Evolutionary conservation across 1,140 invertebrate species (phyloP).

Genomic region (Leptinotarsa lineolata): DNA sequence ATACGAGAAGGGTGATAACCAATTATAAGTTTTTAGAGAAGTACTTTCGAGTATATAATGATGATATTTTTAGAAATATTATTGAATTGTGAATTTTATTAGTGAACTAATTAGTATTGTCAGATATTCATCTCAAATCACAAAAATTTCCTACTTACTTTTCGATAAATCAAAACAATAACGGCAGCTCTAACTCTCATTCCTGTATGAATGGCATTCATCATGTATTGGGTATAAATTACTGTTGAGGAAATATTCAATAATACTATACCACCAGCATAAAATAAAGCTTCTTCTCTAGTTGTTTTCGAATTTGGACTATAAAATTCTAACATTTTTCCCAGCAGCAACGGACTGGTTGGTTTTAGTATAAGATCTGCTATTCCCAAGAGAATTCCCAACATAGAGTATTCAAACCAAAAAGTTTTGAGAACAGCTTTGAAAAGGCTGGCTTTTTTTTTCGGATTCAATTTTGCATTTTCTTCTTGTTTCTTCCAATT

Average conservation of each 20-base stretch:
- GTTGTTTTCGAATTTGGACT: constrained; percentile 50
- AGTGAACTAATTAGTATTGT: too few species aligned
- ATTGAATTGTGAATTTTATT: too few species aligned
- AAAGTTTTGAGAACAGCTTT: constrained; percentile 55
- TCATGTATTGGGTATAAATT: constrained; percentile 63
- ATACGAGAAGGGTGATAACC: too few species aligned
- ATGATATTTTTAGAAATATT: too few species aligned
- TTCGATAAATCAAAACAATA: constrained; percentile 79
- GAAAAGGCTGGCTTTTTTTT: constrained; percentile 50
- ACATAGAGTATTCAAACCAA: constrained; percentile 51
- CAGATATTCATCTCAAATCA: too few species aligned
- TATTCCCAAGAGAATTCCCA: constrained; percentile 43
- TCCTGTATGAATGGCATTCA: constrained; percentile 65
- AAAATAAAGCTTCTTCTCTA: constrained; percentile 59
- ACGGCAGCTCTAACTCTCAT: constrained; percentile 79
- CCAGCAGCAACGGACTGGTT: constrained; percentile 59
- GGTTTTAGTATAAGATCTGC: constrained; percentile 48
- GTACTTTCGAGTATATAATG: too few species aligned
- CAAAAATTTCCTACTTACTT: constrained; percentile 59
- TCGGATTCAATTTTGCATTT: constrained; percentile 32
- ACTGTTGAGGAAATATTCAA: constrained; percentile 59
- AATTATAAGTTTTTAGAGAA: too few species aligned
- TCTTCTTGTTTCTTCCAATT: constrained; percentile 56
- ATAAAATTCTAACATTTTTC: constrained; percentile 61
- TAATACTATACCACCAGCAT: constrained; percentile 62